Evolutionary conservation across 2,113 vertebrate genomes (phyloP).

Genomic region (Climacteris rufus): DNA sequence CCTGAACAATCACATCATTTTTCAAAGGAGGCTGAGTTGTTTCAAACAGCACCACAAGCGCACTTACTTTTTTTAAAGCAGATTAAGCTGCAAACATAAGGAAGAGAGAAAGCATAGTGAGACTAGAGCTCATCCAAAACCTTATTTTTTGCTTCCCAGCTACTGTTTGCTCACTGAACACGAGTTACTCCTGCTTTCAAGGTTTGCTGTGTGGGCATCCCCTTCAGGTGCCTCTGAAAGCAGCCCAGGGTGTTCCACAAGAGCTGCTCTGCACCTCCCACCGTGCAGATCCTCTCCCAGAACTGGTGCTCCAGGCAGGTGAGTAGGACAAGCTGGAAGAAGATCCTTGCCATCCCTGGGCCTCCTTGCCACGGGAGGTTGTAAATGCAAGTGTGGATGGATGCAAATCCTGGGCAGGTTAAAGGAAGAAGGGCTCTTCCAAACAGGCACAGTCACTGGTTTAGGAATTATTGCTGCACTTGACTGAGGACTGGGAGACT

Average conservation of each 20-base stretch:
- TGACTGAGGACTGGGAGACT: background rate
- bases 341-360: background rate
- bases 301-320: background rate
- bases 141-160: background rate
- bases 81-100: background rate
- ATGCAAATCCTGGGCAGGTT: background rate
- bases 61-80: background rate
- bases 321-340: background rate
- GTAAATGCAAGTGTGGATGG: background rate
- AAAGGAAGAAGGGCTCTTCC: background rate
- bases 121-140: background rate
- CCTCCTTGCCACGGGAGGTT: background rate
- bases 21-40: background rate
- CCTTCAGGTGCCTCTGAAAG: background rate
- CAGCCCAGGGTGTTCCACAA: background rate
- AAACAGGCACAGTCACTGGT: background rate
- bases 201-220: background rate
- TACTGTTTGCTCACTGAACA: background rate
- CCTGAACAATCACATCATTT: background rate
- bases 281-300: background rate
- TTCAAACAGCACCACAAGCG: background rate
- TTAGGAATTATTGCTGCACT: background rate
- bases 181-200: background rate
- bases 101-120: background rate
- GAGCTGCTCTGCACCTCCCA: background rate